Evolutionary conservation across 1,140 invertebrate species (phyloP).

Genomic region (Lysiphlebus fabarum): DNA sequence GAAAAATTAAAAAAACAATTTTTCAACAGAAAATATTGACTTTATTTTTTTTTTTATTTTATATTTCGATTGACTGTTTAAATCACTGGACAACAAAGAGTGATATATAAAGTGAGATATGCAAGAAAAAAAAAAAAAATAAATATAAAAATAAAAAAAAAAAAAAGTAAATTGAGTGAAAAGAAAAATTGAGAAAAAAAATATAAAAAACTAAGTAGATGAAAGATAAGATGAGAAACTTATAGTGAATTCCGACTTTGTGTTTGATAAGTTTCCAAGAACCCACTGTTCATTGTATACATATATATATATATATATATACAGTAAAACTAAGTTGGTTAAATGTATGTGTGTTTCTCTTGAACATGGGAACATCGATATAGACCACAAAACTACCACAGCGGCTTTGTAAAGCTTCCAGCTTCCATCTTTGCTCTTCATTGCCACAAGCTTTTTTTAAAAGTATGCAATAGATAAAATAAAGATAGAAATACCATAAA

Average conservation of each 20-base stretch:
- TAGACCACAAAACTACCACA: slow-evolving; percentile 27
- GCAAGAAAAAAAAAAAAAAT: neutral
- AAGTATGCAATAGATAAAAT: neutral
- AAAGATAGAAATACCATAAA: no score
- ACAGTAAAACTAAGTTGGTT: neutral
- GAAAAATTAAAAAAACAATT: slow-evolving; percentile 6
- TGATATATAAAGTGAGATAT: slow-evolving; percentile 8
- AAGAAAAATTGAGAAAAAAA: neutral
- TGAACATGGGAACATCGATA: slow-evolving; percentile 28
- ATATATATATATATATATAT: slow-evolving; percentile 1
- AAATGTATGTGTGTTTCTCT: neutral
- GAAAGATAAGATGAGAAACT: slow-evolving; percentile 9
- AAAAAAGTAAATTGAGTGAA: neutral
- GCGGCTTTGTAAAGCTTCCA: slow-evolving; percentile 28
- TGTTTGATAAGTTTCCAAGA: slow-evolving; percentile 23
- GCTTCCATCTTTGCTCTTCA: slow-evolving; percentile 24
- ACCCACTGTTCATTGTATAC: neutral
- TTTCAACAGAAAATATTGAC: slow-evolving; percentile 1
- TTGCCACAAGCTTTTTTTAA: slow-evolving; percentile 1
- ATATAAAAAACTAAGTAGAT: neutral
- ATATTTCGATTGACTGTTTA: slow-evolving; percentile 23
- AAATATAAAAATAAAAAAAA: neutral
- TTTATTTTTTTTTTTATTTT: slow-evolving; percentile 5
- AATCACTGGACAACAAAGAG: slow-evolving; percentile 24
- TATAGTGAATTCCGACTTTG: neutral